Evolutionary conservation across 2,888 invertebrate species (phyloP), one percentile per base, ranked within the genome.

Genomic region (Tortrix viridana): DNA sequence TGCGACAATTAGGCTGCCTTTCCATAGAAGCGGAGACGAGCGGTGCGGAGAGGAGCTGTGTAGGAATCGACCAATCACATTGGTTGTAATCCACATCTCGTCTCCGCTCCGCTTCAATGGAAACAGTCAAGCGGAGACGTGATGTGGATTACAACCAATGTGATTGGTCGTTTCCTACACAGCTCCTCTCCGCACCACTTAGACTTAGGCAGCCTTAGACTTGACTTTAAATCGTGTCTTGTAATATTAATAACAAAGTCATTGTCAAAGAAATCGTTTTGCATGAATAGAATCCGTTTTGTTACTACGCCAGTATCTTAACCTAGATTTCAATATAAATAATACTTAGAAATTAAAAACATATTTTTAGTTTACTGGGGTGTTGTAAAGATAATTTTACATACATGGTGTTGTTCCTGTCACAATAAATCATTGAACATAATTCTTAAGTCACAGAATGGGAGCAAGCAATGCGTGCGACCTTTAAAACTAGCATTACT

Each of bases 281-380:
- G 41, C 44, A 48, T 63, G 23, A 54, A 44, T 63, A 20, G 52
- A 7, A 22, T 48, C 22, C 38, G 38, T 57, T 61, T 52, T 4
- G 20, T 19, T 7, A 46, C 18, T 18, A 18, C 19, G 37, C 9
- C 22, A 47, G 46, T 19, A 59, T 23, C n/a, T 22, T 14, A 26
- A 26, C n/a, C 5, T n/a, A 14, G n/a, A 38, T n/a, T n/a, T 38
- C 3, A 38, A 38, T 5, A 38, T n/a, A n/a, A n/a, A 38, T 14
- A 38, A 38, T 12, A 38, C 3, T 1, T 37, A 38, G 5, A 38
- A 5, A 2, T 14, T 1, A 5, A 38, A 38, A n/a, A n/a, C 5
- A 38, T n/a, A n/a, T 3, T n/a, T 41, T n/a, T 1, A 41, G 16
- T n/a, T 38, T 38, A 38, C n/a, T n/a, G n/a, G 16, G 14, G 1